phyloP scores from a whole-genome alignment of 2,888 invertebrate genomes.

The Endotricha flammealis region DNA sequence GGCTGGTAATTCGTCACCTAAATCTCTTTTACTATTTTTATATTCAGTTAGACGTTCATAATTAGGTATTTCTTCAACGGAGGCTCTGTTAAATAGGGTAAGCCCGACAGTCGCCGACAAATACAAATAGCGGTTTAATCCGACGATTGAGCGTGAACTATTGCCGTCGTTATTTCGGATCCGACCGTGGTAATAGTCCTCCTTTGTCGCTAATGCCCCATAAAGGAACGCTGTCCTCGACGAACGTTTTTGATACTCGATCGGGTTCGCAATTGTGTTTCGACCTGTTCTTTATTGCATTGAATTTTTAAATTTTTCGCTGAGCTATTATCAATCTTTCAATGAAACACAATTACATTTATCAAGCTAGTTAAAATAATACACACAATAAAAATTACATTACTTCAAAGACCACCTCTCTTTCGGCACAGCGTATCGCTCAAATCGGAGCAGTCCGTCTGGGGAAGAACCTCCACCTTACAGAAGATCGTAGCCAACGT shows the following conservation, averaged over 20 bases:
- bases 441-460: no score
- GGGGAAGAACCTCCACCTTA: no score
- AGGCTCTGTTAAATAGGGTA: slow-evolving; percentile 45
- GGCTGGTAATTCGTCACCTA: no score
- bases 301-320: slow-evolving; percentile 1
- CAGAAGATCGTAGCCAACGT: no score
- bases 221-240: slow-evolving; percentile 46
- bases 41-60: slow-evolving; percentile 14
- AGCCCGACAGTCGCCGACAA: slow-evolving; percentile 51
- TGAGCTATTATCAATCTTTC: no score
- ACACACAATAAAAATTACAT: no score
- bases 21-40: slow-evolving; percentile 3
- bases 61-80: slow-evolving; percentile 34
- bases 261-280: slow-evolving; percentile 32
- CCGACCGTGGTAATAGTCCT: slow-evolving; percentile 55
- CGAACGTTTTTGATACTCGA: slow-evolving; percentile 38
- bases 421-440: no score
- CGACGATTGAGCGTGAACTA: slow-evolving; percentile 68
- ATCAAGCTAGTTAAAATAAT: no score
- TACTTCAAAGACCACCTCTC: no score
- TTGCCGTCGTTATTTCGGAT: slow-evolving; percentile 57
- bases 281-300: slow-evolving; percentile 2
- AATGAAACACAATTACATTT: no score
- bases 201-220: slow-evolving; percentile 64
- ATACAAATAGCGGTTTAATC: slow-evolving; percentile 64